phyloP scores from a whole-genome alignment of 2,797 vertebrate genomes.

The Pachyuromys duprasi region DNA sequence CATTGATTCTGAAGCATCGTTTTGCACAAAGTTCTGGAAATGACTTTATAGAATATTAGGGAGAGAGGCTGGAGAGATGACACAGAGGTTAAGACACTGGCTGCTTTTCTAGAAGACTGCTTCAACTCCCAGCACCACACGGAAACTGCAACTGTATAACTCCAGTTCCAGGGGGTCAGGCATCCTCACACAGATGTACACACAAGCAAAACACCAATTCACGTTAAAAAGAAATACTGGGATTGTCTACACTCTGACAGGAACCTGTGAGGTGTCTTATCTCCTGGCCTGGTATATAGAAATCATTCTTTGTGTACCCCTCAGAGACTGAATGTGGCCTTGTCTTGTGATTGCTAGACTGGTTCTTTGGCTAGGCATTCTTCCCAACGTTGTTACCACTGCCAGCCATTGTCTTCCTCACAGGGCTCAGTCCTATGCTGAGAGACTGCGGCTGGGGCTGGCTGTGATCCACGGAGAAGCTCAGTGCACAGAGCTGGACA shows the following conservation, averaged over 20 bases:
- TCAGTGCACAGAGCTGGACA: constrained; percentile 97
- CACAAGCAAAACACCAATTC: too few species aligned
- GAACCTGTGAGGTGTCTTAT: not conserved
- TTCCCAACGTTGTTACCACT: not conserved
- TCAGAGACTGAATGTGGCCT: not conserved
- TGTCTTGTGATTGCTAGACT: not conserved
- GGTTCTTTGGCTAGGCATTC: not conserved
- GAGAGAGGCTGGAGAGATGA: not conserved
- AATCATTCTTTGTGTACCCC: not conserved
- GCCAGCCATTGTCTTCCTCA: not conserved
- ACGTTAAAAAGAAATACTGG: not conserved
- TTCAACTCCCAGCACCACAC: too few species aligned
- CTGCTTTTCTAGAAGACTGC: too few species aligned
- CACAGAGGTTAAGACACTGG: too few species aligned
- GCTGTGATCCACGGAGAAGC: constrained; percentile 99
- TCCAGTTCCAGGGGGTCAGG: too few species aligned
- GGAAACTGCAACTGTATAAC: too few species aligned
- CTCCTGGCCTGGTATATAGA: not conserved
- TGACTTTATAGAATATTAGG: not conserved
- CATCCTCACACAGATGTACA: too few species aligned
- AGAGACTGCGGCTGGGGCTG: constrained; percentile 95
- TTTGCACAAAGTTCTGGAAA: not conserved
- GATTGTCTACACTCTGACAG: not conserved
- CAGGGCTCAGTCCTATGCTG: constrained; percentile 98
- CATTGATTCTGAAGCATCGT: not conserved